These are phyloP conservation scores for Microplitis manilae DNA, from an alignment of 2,888 invertebrate genomes.

Conservation along the genomic window DNA sequence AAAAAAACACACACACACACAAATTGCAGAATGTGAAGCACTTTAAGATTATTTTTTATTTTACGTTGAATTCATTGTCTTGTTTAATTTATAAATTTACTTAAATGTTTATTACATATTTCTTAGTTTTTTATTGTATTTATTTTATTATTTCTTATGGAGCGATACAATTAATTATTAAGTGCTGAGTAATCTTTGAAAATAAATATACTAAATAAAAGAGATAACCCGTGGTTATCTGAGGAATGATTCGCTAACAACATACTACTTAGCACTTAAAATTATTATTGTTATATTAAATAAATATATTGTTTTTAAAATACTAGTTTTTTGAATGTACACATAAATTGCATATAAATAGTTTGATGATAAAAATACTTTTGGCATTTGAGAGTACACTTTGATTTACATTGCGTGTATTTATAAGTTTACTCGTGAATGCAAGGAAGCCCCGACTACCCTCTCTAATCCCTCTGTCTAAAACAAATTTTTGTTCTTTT, in stretches of 20 bases:
- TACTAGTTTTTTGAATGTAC: not conserved
- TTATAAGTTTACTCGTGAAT: constrained; percentile 65
- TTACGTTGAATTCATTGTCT: not conserved
- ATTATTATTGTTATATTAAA: not conserved
- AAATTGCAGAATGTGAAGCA: not conserved
- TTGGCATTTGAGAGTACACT: constrained; percentile 67
- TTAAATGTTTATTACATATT: not conserved
- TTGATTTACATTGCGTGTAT: constrained; percentile 69
- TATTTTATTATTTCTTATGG: not conserved
- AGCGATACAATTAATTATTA: not conserved
- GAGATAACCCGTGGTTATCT: constrained; percentile 13
- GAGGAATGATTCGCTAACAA: constrained; percentile 1
- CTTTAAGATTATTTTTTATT: not conserved
- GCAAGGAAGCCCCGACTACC: constrained; percentile 56
- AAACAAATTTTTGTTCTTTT: constrained; percentile 21
- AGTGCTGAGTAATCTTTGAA: not conserved
- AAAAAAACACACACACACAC: not conserved
- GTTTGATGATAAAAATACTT: constrained; percentile 66
- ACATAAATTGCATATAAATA: constrained; percentile 21
- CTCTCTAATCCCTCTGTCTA: constrained; percentile 33
- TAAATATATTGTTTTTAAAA: not conserved
- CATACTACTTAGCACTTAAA: not conserved
- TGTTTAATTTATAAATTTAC: not conserved
- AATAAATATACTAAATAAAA: not conserved
- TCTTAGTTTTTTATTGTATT: not conserved